Evolutionary conservation across 1,140 invertebrate genomes (phyloP), one percentile per base, ranked within the genome.

Genomic region (Megalonaias nervosa): DNA sequence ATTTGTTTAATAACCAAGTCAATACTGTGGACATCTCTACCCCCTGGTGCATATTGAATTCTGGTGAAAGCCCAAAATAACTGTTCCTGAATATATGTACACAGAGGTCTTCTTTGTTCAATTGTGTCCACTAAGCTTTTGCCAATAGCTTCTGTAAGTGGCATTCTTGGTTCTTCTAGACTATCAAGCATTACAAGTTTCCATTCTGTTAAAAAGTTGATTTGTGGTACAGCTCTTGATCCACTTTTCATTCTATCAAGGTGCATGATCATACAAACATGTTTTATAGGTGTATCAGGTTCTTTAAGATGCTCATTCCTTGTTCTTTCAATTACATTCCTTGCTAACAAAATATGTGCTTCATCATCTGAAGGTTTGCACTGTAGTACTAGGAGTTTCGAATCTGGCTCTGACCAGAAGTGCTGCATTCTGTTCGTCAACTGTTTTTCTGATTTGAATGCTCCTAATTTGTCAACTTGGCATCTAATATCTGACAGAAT

Each of bases 31-130:
- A 81, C 31, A 75, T 76, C 31, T 21, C 80, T 71, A 38, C 75
- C 75, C 48, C 56, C 26, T 38, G 21, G 23, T 14, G 72, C 60
- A 66, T 82, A 86, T 69, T 79, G 66, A 16, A 86, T 84, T 19
- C 79, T 68, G 9, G 84, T 79, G 26, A 84, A 84, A 62, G 81
- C 77, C 84, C 84, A 86, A 26, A 86, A 82, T 16, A 86, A 31
- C 14, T 82, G 61, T 6, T 82, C 71, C 26, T 64, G 60, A 15
- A 83, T 71, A 9, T 66, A 57, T 5, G 64, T 48, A 48, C 55
- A 57, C 23, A 82, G 56, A 48, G 77, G 79, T 60, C 73, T 65
- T 67, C 75, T 71, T 16, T 69, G 57, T 56, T 80, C 11, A 15
- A 84, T 69, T 13, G 80, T 70, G 19, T 81, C 72, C 12, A 68